These are phyloP conservation scores for Carassius carassius DNA, from an alignment of 2,113 vertebrate genomes.

Conservation along the genomic window DNA sequence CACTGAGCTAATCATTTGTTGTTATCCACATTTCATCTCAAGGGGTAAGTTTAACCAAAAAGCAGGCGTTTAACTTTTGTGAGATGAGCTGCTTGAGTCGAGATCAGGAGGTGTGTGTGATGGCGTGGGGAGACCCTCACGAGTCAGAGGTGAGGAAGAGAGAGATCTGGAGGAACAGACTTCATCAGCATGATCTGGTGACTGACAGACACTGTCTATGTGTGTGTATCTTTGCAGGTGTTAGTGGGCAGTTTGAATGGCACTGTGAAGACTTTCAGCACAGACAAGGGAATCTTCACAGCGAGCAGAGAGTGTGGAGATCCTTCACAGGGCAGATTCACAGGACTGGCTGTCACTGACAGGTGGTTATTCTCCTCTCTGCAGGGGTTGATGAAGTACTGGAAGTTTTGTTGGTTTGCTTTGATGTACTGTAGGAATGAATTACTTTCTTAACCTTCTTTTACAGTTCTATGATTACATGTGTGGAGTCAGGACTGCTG, in stretches of 20 bases:
- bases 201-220: background rate
- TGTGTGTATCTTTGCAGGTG: conserved; percentile 67
- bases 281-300: conserved; percentile 80
- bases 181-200: background rate
- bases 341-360: conserved; percentile 66
- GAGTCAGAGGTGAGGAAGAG: conserved; percentile 75
- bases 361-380: conserved; percentile 11
- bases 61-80: conserved; percentile 84
- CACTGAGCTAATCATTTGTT: background rate
- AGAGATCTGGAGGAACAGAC: background rate
- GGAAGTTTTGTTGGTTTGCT: background rate
- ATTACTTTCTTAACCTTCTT: background rate
- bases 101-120: conserved; percentile 79
- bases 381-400: background rate
- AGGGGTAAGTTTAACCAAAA: conserved; percentile 82
- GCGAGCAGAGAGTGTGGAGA: conserved; percentile 76
- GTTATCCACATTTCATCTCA: conserved; percentile 4
- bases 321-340: conserved; percentile 77
- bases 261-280: conserved; percentile 80
- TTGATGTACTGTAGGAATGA: background rate
- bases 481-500: conserved; percentile 78
- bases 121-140: conserved; percentile 79
- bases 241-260: conserved; percentile 79
- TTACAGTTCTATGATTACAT: conserved; percentile 77
- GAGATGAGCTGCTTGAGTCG: conserved; percentile 71